These are phyloP conservation scores for Gallinago nigripennis DNA, from an alignment of 2,797 vertebrate genomes.

Conservation along the genomic window DNA sequence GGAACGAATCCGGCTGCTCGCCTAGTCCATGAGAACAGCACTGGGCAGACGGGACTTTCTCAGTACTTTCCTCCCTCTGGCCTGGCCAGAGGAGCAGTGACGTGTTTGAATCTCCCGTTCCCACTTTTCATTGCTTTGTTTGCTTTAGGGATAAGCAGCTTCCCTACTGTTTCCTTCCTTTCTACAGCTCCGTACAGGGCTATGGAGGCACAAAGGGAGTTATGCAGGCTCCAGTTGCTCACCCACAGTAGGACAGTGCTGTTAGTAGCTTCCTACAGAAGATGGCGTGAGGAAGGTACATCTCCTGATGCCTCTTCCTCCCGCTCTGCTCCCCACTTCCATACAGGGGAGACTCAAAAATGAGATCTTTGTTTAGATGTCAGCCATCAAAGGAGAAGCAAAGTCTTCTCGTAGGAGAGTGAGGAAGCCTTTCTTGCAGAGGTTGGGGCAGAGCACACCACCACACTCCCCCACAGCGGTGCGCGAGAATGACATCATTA, in stretches of 20 bases:
- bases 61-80: not conserved
- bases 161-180: not conserved
- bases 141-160: not conserved
- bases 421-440: not conserved
- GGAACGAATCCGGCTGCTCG: not conserved
- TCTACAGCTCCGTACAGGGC: accelerated
- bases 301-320: not conserved
- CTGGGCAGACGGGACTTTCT: not conserved
- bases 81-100: not conserved
- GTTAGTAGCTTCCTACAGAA: not conserved
- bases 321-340: not conserved
- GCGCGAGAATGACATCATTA: not conserved
- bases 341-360: not conserved
- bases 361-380: not conserved
- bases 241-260: not conserved
- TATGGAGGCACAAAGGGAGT: not conserved
- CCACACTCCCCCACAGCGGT: not conserved
- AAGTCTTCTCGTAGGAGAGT: accelerated
- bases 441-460: not conserved
- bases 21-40: not conserved
- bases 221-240: not conserved
- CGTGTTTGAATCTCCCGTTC: not conserved
- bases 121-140: not conserved
- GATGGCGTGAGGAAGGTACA: accelerated
- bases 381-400: not conserved